Conservation (phyloP, 2,888 invertebrate genomes). For the Andrena minutula region DNA sequence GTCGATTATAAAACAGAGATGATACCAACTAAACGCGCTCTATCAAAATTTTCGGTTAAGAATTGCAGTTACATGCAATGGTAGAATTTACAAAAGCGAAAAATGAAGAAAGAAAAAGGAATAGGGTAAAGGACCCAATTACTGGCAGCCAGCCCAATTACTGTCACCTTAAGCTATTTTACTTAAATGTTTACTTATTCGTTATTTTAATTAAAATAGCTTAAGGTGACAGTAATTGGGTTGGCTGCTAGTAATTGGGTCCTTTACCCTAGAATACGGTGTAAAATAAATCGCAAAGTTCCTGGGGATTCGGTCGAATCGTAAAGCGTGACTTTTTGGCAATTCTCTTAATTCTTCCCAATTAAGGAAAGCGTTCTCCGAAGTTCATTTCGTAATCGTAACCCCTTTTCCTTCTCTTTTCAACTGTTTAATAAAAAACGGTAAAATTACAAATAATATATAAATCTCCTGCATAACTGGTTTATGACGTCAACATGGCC, state of each 20-base stretch:
- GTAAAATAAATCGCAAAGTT: not conserved
- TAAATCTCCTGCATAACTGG: conserved; percentile 21
- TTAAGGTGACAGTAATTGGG: too few relatives aligned
- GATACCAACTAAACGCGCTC: conserved; percentile 35
- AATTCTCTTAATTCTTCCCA: not conserved
- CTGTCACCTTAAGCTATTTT: too few relatives aligned
- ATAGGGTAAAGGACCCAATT: too few relatives aligned
- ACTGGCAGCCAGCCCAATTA: too few relatives aligned
- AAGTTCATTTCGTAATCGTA: conserved; percentile 24
- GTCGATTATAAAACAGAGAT: conserved; percentile 42
- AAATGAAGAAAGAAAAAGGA: not conserved
- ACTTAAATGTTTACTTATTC: too few relatives aligned
- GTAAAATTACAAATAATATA: conserved; percentile 28
- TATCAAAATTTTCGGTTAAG: not conserved
- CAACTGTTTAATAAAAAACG: conserved; percentile 19
- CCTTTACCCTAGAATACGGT: too few relatives aligned
- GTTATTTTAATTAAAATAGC: too few relatives aligned
- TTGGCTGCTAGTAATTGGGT: too few relatives aligned
- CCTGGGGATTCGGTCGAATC: not conserved
- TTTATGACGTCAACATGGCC: conserved; percentile 22
- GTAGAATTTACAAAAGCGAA: conserved; percentile 20
- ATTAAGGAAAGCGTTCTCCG: conserved; percentile 19
- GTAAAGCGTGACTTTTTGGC: not conserved
- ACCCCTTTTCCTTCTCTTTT: conserved; percentile 43
- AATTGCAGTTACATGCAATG: conserved; percentile 30